These are phyloP conservation scores for Macrotis lagotis DNA, from an alignment of 2,113 vertebrate genomes.

Conservation along the genomic window DNA sequence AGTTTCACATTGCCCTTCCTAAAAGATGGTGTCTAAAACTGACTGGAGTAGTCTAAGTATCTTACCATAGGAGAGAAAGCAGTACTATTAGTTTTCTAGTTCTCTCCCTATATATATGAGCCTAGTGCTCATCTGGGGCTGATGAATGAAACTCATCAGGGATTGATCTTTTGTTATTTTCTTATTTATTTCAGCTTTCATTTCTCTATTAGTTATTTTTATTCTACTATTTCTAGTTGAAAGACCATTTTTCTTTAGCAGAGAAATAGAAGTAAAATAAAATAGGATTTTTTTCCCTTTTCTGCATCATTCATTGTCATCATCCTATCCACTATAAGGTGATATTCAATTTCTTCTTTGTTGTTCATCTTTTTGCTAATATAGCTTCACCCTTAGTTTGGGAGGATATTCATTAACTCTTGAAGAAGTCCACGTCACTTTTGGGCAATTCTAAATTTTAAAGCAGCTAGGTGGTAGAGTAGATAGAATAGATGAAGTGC, in stretches of 20 bases:
- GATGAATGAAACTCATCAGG: neutral
- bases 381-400: too few species aligned
- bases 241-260: neutral
- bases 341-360: neutral
- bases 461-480: neutral
- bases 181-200: neutral
- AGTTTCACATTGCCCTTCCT: neutral
- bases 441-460: neutral
- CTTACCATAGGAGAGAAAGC: neutral
- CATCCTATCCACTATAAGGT: neutral
- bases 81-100: neutral
- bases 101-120: neutral
- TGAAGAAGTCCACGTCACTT: neutral
- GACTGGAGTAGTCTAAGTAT: neutral
- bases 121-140: neutral
- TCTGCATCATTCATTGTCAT: neutral
- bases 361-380: neutral
- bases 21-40: neutral
- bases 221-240: neutral
- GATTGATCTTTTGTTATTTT: neutral
- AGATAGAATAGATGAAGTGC: neutral
- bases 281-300: neutral
- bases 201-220: neutral
- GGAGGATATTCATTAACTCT: neutral
- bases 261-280: neutral